Evolutionary conservation across 1,140 invertebrate genomes (phyloP).

Genomic region (Drosophila ananassae): DNA sequence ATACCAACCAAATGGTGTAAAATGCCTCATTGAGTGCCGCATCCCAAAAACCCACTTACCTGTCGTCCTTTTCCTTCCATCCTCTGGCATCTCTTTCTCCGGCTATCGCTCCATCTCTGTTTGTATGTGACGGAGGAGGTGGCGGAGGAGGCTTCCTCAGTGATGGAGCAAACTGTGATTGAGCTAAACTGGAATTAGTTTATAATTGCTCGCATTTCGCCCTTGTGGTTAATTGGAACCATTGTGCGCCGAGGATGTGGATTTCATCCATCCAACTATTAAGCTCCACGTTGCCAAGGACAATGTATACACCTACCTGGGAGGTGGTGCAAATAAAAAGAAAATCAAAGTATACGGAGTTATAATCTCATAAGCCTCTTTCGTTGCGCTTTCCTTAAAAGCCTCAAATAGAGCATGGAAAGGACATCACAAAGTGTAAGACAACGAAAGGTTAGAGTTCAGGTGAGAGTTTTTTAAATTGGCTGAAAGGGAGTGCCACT

Average conservation of each 20-base stretch:
- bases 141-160: background rate
- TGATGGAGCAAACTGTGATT: constrained; percentile 47
- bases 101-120: background rate
- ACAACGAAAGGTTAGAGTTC: background rate
- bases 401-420: background rate
- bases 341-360: constrained; percentile 20
- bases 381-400: constrained; percentile 17
- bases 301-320: background rate
- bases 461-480: background rate
- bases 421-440: background rate
- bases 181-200: constrained; percentile 42
- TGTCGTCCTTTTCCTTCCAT: constrained; percentile 1
- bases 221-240: constrained; percentile 36
- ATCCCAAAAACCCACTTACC: constrained; percentile 52
- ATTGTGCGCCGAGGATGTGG: constrained; percentile 2
- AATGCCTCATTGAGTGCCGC: constrained; percentile 74
- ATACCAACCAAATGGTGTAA: constrained; percentile 74
- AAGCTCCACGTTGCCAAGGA: constrained; percentile 8
- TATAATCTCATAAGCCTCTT: constrained; percentile 42
- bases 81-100: background rate
- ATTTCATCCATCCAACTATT: constrained; percentile 10
- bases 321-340: background rate
- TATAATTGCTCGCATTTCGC: constrained; percentile 37
- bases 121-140: background rate
- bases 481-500: background rate